These are phyloP conservation scores for Harpagoxenus sublaevis DNA, from an alignment of 2,888 invertebrate genomes.

Conservation along the genomic window DNA sequence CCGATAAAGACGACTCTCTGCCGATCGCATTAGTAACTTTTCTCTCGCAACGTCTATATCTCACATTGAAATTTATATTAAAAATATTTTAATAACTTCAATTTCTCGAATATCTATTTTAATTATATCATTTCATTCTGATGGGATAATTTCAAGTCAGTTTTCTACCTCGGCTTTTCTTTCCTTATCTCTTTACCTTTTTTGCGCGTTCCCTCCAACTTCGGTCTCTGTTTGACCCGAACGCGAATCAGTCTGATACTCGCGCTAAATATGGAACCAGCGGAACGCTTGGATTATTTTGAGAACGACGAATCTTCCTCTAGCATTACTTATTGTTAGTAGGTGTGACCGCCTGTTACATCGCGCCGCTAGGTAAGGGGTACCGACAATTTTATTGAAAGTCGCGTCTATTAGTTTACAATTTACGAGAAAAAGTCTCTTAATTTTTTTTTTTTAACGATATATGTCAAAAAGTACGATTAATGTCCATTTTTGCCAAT, in stretches of 20 bases:
- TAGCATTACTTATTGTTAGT: slow-evolving; percentile 55
- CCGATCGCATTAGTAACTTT: not conserved
- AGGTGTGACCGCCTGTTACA: slow-evolving; percentile 20
- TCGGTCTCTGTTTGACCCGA: slow-evolving; percentile 49
- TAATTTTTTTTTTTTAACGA: not conserved
- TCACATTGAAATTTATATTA: not conserved
- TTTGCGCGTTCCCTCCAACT: slow-evolving; percentile 21
- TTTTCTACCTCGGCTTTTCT: not conserved
- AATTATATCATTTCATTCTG: not conserved
- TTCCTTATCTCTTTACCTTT: not conserved
- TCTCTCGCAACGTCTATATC: not conserved
- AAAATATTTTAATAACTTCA: not conserved
- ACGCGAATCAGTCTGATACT: slow-evolving; percentile 67
- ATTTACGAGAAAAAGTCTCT: not conserved
- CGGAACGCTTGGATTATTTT: slow-evolving; percentile 75
- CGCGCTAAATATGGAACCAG: slow-evolving; percentile 79
- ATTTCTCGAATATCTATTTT: not conserved
- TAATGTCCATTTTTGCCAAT: too few species aligned
- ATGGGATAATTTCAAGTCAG: not conserved
- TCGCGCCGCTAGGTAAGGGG: not conserved
- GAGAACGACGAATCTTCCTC: slow-evolving; percentile 69
- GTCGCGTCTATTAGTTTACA: not conserved
- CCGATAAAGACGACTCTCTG: too few species aligned
- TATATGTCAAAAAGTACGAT: not conserved
- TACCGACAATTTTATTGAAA: not conserved